A percentile compares a stretch with the other conserved stretches of the same genome.
Conservation (phyloP, 2,797 vertebrate species). For the Heliangelus exortis region DNA sequence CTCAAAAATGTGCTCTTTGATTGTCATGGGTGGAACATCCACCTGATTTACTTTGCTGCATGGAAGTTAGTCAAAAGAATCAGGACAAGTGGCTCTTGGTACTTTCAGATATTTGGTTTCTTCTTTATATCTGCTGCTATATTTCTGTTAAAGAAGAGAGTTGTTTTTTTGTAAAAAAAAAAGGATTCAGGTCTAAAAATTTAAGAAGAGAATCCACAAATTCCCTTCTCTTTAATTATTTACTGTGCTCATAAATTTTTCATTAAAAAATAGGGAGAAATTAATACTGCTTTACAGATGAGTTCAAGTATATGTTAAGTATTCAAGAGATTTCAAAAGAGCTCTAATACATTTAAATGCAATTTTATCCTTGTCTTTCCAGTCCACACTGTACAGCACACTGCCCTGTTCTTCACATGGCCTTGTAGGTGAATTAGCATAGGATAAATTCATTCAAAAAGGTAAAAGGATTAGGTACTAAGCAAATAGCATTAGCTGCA, state of each 20-base stretch:
- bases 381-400: not conserved
- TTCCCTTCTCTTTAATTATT: not conserved
- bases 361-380: not conserved
- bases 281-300: slow-evolving; percentile 2
- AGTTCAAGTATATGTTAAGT: slow-evolving; percentile 2
- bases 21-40: slow-evolving; percentile 17
- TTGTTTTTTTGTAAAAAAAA: not conserved
- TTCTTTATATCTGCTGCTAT: not conserved
- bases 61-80: slow-evolving; percentile 51
- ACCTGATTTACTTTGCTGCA: slow-evolving; percentile 41
- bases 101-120: slow-evolving; percentile 21
- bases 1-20: slow-evolving; percentile 20
- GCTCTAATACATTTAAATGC: not conserved
- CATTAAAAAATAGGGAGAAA: slow-evolving; percentile 23
- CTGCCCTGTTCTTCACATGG: not conserved
- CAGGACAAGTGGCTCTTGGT: not conserved
- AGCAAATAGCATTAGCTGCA: not conserved
- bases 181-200: not conserved
- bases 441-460: not conserved
- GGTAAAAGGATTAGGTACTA: not conserved
- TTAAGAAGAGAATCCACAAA: not conserved
- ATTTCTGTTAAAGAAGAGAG: not conserved
- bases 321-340: slow-evolving; percentile 35
- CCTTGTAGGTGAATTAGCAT: not conserved
- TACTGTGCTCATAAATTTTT: not conserved